Evolutionary conservation across 2,888 invertebrate species (phyloP), one percentile per base, ranked within the genome.

Genomic region (Brenthis ino): DNA sequence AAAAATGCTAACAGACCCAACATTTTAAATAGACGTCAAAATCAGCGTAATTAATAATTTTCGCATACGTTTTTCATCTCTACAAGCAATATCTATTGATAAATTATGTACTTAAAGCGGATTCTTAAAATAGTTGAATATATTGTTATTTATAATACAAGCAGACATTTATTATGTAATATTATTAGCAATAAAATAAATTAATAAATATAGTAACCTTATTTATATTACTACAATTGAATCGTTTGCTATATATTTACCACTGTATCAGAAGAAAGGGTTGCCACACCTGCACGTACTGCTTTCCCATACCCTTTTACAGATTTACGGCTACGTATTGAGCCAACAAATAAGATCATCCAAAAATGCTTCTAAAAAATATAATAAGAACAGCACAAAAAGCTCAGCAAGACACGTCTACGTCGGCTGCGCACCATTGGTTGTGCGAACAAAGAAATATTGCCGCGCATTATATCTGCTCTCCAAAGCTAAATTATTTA

Each of bases 301-400:
- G 83, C 83, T 80, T 82, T 85, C 85, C 83, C 80, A 84, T 83
- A 84, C 87, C 84, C 80, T 79, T 79, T 79, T 76, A 80, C 84
- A 88, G 88, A 92, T 91, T 93, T 91, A 92, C 87, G 89, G 87
- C 85, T 87, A 83, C 85, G 88, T 88, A 91, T 85, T 86, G 89
- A 88, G 81, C 85, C 87, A 90, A 91, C 89, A 91, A 92, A 92
- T 91, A 86, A 89, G 87, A 87, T 86, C 87, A 86, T 83, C 87
- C 85, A 86, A 90, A 91, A 88, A 87, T 87, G 80, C 83, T 77
- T 81, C 85, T 87, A 89, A 91, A 88, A 88, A 89, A 89, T 88
- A 91, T 91, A 91, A 91, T 89, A 89, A 91, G 83, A 90, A 82
- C 80, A 83, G 80, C 75, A 91, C 88, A 91, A 91, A 89, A 89